These are phyloP conservation scores for Grammomys dolichurus DNA, from an alignment of 2,113 vertebrate genomes.

Conservation along the genomic window DNA sequence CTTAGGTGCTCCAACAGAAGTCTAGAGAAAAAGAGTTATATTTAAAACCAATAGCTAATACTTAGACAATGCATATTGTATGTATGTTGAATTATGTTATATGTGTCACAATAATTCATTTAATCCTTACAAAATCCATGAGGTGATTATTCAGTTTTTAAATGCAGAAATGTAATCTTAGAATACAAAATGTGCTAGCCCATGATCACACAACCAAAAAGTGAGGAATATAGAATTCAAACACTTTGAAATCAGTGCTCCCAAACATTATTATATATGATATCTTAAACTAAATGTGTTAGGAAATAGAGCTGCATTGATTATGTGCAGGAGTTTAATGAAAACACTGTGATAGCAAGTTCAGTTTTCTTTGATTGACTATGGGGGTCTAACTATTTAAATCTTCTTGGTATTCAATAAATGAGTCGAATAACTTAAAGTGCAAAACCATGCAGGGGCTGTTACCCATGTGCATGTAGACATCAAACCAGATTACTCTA, in stretches of 20 bases:
- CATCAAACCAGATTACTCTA: not conserved
- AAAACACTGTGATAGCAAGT: conserved; percentile 21
- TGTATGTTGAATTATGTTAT: not conserved
- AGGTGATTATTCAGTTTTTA: conserved; percentile 23
- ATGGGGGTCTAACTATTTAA: not conserved
- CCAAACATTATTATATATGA: not conserved
- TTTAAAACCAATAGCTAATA: conserved; percentile 8
- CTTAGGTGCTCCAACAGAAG: not conserved
- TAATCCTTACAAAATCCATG: conserved; percentile 19
- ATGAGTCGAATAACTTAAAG: not conserved
- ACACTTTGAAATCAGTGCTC: not conserved
- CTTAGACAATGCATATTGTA: not conserved
- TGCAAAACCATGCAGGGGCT: not conserved
- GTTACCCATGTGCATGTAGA: not conserved
- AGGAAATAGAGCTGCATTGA: not conserved
- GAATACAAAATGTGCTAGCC: not conserved
- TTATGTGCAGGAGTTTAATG: not conserved
- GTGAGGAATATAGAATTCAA: conserved; percentile 12
- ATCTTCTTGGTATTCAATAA: not conserved
- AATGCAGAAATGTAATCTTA: conserved; percentile 35
- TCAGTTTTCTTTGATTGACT: conserved; percentile 3
- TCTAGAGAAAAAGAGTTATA: conserved; percentile 12
- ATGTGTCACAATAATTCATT: conserved; percentile 5
- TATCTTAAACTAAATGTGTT: conserved; percentile 24
- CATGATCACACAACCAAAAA: not conserved